Conservation (phyloP, 2,888 invertebrate species). For the Liodrosophila aerea region DNA sequence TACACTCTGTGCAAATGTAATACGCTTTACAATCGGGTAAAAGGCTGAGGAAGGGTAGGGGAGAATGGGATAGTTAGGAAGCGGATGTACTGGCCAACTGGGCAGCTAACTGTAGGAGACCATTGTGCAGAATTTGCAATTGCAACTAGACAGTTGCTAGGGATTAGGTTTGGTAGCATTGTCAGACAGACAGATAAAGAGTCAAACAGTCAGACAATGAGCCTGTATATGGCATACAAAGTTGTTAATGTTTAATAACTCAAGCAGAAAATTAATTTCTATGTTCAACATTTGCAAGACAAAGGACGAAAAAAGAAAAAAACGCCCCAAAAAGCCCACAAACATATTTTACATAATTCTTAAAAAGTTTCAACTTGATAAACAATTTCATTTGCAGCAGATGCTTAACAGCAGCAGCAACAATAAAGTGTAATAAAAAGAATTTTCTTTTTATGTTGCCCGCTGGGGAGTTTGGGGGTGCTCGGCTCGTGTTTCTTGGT, state of each 20-base stretch:
- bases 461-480: conserved; percentile 28
- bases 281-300: conserved; percentile 30
- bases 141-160: conserved; percentile 37
- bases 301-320: conserved; percentile 21
- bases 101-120: conserved; percentile 42
- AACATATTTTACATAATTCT: conserved; percentile 75
- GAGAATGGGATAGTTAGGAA: no score
- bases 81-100: conserved; percentile 46
- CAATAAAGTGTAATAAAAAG: conserved; percentile 66
- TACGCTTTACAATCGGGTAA: conserved; percentile 50
- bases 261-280: conserved; percentile 68
- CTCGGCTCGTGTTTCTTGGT: conserved; percentile 26
- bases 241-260: conserved; percentile 63
- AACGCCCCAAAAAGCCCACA: conserved; percentile 26
- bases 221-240: conserved; percentile 29
- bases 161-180: conserved; percentile 50
- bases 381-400: conserved; percentile 74
- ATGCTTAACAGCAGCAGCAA: conserved; percentile 46
- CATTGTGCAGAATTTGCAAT: conserved; percentile 30
- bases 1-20: conserved; percentile 40
- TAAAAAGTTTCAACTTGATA: conserved; percentile 66
- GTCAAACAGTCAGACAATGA: conserved; percentile 13
- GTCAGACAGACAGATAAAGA: background rate
- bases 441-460: conserved; percentile 73
- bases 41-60: background rate